A percentile compares a stretch with the other conserved stretches of the same genome.
Conservation (phyloP, 1,140 invertebrate genomes). For the Octopus sinensis region DNA sequence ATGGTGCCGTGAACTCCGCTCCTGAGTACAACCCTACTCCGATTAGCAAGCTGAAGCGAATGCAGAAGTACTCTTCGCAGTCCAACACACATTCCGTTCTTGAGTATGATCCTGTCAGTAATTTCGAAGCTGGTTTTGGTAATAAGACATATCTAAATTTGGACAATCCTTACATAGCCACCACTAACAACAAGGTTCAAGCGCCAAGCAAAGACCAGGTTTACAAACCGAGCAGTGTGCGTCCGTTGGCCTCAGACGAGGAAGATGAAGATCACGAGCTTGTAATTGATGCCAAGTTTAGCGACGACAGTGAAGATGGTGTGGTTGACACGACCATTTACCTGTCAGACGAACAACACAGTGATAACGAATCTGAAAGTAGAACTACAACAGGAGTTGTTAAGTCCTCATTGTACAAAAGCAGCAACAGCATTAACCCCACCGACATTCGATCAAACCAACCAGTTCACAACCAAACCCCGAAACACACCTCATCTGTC, state of each 20-base stretch:
- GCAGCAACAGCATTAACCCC: too few species aligned
- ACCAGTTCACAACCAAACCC: too few species aligned
- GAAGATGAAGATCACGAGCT: conserved; percentile 18
- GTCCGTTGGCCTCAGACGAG: neutral
- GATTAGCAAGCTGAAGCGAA: conserved; percentile 63
- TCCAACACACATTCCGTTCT: conserved; percentile 21
- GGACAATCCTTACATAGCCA: neutral
- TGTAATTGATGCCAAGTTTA: conserved; percentile 30
- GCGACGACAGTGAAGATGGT: conserved; percentile 30
- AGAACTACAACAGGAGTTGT: too few species aligned
- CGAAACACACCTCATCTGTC: too few species aligned
- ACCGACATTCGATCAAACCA: too few species aligned
- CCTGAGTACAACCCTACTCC: conserved; percentile 66
- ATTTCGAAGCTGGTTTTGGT: conserved; percentile 28
- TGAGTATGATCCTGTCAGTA: conserved; percentile 49
- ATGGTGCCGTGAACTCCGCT: conserved; percentile 10
- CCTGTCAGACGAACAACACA: conserved; percentile 9
- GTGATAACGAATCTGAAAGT: conserved; percentile 22
- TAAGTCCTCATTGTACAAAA: too few species aligned
- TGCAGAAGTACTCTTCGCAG: conserved; percentile 11
- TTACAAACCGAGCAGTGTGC: neutral
- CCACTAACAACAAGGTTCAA: neutral
- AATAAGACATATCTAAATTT: neutral
- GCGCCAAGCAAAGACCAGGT: neutral
- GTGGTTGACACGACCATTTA: conserved; percentile 7